Conservation (phyloP, 2,113 vertebrate genomes). For the Coptodon bakossiorum region DNA sequence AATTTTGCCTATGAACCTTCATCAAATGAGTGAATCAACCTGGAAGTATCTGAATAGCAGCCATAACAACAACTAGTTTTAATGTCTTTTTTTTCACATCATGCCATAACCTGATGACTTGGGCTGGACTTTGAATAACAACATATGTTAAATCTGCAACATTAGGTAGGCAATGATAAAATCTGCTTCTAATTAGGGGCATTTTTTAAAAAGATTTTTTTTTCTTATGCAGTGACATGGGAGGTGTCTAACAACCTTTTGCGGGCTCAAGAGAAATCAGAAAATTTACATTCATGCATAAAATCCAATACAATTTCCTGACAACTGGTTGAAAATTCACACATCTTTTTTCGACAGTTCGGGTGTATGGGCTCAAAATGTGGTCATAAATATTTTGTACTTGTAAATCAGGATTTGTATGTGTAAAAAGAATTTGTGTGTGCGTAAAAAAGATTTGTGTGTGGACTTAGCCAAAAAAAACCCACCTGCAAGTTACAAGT, state of each 20-base stretch:
- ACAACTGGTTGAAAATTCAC: neutral
- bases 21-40: neutral
- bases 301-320: neutral
- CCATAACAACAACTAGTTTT: neutral
- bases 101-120: neutral
- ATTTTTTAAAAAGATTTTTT: neutral
- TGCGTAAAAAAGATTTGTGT: no score
- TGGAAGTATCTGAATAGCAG: rapidly evolving
- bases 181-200: neutral
- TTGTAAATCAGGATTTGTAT: no score
- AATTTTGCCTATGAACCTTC: neutral
- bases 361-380: neutral
- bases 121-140: neutral
- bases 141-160: neutral
- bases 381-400: no score
- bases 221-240: neutral
- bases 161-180: neutral
- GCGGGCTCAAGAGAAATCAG: neutral
- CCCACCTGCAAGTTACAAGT: no score
- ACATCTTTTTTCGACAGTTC: rapidly evolving
- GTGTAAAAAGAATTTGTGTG: no score
- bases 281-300: neutral
- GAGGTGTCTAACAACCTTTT: neutral
- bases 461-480: no score
- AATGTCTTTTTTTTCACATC: neutral